Conservation (phyloP, 2,113 vertebrate species). For the Oenanthe oenanthe region DNA sequence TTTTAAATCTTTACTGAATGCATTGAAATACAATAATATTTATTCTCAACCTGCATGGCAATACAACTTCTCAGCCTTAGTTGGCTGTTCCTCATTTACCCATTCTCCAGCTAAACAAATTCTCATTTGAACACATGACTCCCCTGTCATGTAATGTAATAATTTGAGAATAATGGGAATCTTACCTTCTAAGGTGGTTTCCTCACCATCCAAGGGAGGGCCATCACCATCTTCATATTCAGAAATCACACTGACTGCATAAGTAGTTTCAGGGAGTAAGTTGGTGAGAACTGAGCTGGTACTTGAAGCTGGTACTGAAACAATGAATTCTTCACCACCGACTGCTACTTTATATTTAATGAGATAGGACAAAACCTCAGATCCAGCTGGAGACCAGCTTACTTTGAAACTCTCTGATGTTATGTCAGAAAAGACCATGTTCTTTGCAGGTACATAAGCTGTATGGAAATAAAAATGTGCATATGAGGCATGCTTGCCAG, state of each 20-base stretch:
- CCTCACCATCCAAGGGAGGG: slow-evolving; percentile 80
- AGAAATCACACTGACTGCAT: slow-evolving; percentile 85
- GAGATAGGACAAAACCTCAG: slow-evolving; percentile 82
- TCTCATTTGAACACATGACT: not conserved
- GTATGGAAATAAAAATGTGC: slow-evolving; percentile 4
- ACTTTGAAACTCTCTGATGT: slow-evolving; percentile 85
- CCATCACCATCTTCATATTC: slow-evolving; percentile 90
- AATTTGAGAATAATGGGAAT: not conserved
- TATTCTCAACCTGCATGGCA: not conserved
- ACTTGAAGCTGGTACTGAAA: slow-evolving; percentile 84
- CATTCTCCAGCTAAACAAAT: not conserved
- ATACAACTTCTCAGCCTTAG: not conserved
- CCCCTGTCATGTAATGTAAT: not conserved
- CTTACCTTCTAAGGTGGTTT: slow-evolving; percentile 90
- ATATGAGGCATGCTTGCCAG: not conserved
- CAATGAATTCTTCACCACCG: slow-evolving; percentile 78
- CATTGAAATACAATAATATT: not conserved
- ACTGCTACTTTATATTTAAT: slow-evolving; percentile 83
- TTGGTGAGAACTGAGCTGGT: slow-evolving; percentile 80
- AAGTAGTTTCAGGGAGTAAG: slow-evolving; percentile 88
- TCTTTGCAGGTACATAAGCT: slow-evolving; percentile 85
- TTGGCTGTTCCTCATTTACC: not conserved
- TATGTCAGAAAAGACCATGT: slow-evolving; percentile 86
- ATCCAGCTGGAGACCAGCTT: slow-evolving; percentile 82
- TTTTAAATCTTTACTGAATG: not conserved